Percentiles rank a stretch among this genome's conserved stretches.
Evolutionary conservation across 2,888 invertebrate genomes (phyloP).

Genomic region (Lamellibrachia columna): DNA sequence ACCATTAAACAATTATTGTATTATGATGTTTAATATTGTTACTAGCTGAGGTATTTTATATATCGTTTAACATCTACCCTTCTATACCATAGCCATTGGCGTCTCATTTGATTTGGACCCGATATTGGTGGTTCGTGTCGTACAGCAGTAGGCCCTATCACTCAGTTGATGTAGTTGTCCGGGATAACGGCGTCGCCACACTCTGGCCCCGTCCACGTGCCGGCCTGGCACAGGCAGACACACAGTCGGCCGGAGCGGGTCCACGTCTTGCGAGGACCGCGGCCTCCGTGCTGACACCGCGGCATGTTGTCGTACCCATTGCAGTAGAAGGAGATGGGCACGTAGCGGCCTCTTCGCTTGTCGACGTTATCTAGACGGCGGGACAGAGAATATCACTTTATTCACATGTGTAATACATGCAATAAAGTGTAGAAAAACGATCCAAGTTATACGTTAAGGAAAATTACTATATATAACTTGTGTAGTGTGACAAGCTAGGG

Average conservation of each 20-base stretch:
- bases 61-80: too few species aligned
- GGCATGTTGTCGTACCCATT: slow-evolving; percentile 38
- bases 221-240: slow-evolving; percentile 34
- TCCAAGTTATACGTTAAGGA: too few species aligned
- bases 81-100: too few species aligned
- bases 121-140: neutral
- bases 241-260: slow-evolving; percentile 36
- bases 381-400: too few species aligned
- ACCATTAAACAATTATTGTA: too few species aligned
- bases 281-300: slow-evolving; percentile 35
- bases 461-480: too few species aligned
- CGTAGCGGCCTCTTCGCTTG: neutral
- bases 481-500: too few species aligned
- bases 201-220: slow-evolving; percentile 36
- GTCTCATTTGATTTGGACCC: neutral
- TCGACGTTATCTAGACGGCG: neutral
- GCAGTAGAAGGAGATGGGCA: slow-evolving; percentile 35
- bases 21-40: too few species aligned
- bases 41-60: too few species aligned
- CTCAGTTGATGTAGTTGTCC: neutral
- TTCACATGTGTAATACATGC: too few species aligned
- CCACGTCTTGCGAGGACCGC: slow-evolving; percentile 37
- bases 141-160: neutral
- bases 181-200: slow-evolving; percentile 29
- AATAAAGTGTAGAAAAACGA: too few species aligned